Conservation (phyloP, 1,140 invertebrate species). For the Diorhabda sublineata region DNA sequence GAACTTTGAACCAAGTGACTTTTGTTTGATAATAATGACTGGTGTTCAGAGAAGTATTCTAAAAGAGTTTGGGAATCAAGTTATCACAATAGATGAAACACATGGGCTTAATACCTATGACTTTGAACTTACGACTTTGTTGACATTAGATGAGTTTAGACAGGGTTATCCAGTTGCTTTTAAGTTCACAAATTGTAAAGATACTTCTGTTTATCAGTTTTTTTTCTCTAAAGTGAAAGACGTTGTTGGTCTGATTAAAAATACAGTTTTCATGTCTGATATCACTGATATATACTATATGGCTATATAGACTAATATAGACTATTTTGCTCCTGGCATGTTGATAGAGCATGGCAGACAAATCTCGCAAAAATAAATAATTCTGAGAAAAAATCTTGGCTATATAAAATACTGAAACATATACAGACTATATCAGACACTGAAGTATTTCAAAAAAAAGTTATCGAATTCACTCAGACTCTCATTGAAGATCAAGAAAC, state of each 20-base stretch:
- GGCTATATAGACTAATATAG: constrained; percentile 17
- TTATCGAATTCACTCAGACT: not conserved
- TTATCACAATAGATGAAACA: constrained; percentile 29
- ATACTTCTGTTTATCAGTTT: constrained; percentile 18
- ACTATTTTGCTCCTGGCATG: constrained; percentile 25
- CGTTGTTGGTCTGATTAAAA: constrained; percentile 11
- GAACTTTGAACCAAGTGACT: constrained; percentile 20
- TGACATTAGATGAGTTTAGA: constrained; percentile 30
- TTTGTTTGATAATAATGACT: constrained; percentile 30
- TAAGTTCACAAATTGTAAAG: constrained; percentile 30
- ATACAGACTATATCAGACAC: constrained; percentile 7
- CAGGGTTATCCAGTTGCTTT: constrained; percentile 29
- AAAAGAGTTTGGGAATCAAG: constrained; percentile 26
- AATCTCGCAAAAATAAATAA: constrained; percentile 28
- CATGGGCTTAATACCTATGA: constrained; percentile 33
- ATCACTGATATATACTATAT: constrained; percentile 20
- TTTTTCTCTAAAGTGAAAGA: constrained; percentile 26
- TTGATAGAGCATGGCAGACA: constrained; percentile 26
- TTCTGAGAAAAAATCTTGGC: constrained; percentile 14
- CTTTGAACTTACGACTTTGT: constrained; percentile 31
- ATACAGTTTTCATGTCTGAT: constrained; percentile 28
- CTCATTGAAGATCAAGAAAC: constrained; percentile 8
- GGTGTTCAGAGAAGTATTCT: constrained; percentile 24
- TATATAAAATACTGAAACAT: constrained; percentile 25
- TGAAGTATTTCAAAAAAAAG: not conserved